These are phyloP conservation scores for Enteromius anoplus DNA, from an alignment of 2,797 vertebrate genomes.

Conservation along the genomic window DNA sequence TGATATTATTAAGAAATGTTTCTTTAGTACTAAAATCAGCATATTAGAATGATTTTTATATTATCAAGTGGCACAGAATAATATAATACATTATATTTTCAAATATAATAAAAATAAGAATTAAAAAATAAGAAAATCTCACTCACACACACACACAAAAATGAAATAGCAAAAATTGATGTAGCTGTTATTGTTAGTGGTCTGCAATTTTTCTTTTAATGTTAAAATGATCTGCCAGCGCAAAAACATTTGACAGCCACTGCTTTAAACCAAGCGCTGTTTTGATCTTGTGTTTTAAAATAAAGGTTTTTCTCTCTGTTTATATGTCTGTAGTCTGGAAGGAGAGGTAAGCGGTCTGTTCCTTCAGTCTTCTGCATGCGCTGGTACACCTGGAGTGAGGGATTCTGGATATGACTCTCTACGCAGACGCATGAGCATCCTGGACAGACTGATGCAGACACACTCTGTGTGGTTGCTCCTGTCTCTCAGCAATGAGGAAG, in stretches of 20 bases:
- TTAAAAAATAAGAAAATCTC: too few relatives aligned
- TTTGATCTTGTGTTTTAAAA: neutral
- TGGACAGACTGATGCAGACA: constrained; percentile 90
- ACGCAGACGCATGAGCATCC: constrained; percentile 84
- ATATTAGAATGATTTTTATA: neutral
- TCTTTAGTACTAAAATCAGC: neutral
- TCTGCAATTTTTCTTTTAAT: neutral
- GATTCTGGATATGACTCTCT: constrained; percentile 94
- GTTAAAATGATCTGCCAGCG: neutral
- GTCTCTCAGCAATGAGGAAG: constrained; percentile 81
- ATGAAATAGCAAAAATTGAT: neutral
- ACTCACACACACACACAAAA: too few relatives aligned
- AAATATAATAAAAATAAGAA: neutral
- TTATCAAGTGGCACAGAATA: neutral
- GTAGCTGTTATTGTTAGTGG: neutral
- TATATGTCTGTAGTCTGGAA: constrained; percentile 70
- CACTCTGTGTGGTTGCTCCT: constrained; percentile 92
- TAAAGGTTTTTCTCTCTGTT: neutral
- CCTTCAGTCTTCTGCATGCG: constrained; percentile 71
- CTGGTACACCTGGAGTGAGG: constrained; percentile 73
- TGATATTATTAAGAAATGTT: neutral
- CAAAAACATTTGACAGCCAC: neutral
- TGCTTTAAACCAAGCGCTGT: neutral
- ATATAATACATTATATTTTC: neutral
- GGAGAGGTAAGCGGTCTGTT: constrained; percentile 82